Percentiles rank a stretch among this genome's conserved stretches.
Conservation (phyloP, 1,140 invertebrate species). For the Drosophila lacertosa region DNA sequence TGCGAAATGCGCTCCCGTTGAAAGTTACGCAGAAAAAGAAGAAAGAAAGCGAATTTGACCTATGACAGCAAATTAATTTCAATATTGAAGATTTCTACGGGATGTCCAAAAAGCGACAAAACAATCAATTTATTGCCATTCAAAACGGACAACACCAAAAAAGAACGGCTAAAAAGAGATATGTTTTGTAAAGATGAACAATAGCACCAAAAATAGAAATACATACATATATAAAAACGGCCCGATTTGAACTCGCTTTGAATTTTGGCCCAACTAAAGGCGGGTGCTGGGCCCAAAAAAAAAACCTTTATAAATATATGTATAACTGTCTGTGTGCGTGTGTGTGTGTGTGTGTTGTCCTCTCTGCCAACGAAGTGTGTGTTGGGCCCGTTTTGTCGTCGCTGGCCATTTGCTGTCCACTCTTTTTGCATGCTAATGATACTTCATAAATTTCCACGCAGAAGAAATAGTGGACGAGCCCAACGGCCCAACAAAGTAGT, state of each 20-base stretch:
- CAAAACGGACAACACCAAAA: not conserved
- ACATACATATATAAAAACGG: not conserved
- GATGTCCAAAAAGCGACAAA: conserved; percentile 14
- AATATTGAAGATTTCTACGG: conserved; percentile 36
- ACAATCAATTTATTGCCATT: conserved; percentile 1
- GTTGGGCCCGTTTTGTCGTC: conserved; percentile 14
- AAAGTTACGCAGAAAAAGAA: not conserved
- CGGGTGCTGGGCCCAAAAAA: conserved; percentile 1
- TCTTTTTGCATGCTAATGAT: conserved; percentile 73
- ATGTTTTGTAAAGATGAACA: not conserved
- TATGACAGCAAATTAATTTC: conserved; percentile 46
- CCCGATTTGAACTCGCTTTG: not conserved
- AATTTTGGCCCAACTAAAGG: not conserved
- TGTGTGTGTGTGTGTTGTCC: not conserved
- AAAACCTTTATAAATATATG: not conserved
- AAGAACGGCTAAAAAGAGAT: not conserved
- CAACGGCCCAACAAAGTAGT: not conserved
- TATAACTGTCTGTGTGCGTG: not conserved
- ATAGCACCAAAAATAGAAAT: not conserved
- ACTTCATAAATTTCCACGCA: conserved; percentile 65
- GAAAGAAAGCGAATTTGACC: conserved; percentile 68
- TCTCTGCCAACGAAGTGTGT: not conserved
- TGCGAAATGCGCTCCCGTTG: not conserved
- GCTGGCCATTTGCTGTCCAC: conserved; percentile 53
- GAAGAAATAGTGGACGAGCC: conserved; percentile 6